Percentiles rank a stretch among this genome's conserved stretches.
Conservation (phyloP, 2,113 vertebrate species). For the Equus quagga region DNA sequence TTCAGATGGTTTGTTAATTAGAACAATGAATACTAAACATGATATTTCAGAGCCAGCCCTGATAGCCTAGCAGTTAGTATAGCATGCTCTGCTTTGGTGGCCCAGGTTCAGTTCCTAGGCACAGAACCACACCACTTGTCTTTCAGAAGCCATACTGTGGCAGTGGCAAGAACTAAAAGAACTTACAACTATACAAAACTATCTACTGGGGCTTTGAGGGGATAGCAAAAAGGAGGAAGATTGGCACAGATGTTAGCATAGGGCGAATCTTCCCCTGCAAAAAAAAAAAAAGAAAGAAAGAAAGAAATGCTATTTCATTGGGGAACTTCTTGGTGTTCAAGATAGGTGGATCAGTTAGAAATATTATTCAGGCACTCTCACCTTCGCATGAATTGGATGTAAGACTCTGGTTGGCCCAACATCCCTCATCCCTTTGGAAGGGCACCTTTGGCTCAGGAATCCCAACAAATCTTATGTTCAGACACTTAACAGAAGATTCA, state of each 20-base stretch:
- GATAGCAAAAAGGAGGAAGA: too few species aligned
- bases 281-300: too few species aligned
- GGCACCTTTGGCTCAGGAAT: background rate
- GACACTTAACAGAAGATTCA: background rate
- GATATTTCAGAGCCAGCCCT: background rate
- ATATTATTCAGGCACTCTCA: background rate
- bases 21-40: constrained; percentile 43
- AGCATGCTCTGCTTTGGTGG: too few species aligned
- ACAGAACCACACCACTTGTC: too few species aligned
- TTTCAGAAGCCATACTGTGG: too few species aligned
- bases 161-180: too few species aligned
- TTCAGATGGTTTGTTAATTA: constrained; percentile 37
- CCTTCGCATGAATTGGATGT: background rate
- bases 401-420: background rate
- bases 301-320: background rate
- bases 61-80: too few species aligned
- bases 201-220: too few species aligned
- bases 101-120: too few species aligned
- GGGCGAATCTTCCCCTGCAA: too few species aligned
- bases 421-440: background rate
- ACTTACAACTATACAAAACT: too few species aligned
- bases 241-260: too few species aligned
- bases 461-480: background rate
- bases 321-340: background rate
- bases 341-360: background rate